phyloP scores from a whole-genome alignment of 2,888 invertebrate species.

The Hypercompe scribonia region DNA sequence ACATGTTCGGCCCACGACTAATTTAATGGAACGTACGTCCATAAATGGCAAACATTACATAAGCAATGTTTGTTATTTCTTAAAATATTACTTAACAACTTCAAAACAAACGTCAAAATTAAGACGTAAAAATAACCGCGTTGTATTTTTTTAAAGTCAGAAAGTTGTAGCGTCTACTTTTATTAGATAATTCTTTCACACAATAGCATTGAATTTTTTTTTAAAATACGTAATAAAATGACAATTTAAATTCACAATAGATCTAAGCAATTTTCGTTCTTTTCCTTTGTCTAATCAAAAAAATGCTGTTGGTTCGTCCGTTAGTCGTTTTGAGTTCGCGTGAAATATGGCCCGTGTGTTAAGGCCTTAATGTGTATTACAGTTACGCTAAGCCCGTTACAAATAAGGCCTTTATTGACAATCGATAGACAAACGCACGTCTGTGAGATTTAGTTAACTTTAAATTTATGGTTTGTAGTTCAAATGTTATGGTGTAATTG shows the following conservation, averaged over 20 bases:
- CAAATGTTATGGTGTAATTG: background rate
- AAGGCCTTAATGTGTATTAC: slow-evolving; percentile 11
- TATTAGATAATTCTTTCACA: background rate
- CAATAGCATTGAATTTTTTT: background rate
- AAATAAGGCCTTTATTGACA: slow-evolving; percentile 15
- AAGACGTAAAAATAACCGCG: background rate
- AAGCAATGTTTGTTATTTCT: too few species aligned
- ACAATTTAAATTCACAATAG: background rate
- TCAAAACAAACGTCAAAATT: background rate
- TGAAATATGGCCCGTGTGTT: background rate
- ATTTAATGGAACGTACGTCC: too few species aligned
- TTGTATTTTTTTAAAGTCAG: background rate
- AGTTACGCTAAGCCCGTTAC: slow-evolving; percentile 12
- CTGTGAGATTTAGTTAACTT: background rate
- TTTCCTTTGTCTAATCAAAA: background rate
- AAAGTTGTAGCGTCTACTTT: background rate
- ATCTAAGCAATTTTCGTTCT: background rate
- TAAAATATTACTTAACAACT: too few species aligned
- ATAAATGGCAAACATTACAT: too few species aligned
- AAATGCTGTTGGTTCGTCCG: background rate
- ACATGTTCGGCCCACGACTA: too few species aligned
- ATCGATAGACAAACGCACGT: slow-evolving; percentile 11
- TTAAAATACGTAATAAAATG: background rate
- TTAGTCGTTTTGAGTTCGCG: background rate
- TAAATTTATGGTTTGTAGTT: background rate